phyloP scores from a whole-genome alignment of 2,888 invertebrate species.

The Orchesella flavescens region DNA sequence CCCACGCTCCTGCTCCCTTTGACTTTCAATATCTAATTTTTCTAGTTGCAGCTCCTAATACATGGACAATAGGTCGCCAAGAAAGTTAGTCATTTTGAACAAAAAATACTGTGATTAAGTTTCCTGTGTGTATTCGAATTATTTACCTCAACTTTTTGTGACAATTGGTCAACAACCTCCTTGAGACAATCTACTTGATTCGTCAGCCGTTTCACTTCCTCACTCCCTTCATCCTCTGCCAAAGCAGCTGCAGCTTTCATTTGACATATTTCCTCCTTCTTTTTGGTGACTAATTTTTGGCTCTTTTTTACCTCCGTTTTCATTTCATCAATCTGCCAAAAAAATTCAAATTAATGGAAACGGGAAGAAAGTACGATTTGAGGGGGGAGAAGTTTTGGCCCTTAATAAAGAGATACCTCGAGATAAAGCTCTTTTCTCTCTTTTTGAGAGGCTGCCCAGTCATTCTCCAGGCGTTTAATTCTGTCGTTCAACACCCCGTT shows the following conservation, averaged over 20 bases:
- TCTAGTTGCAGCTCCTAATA: slow-evolving; percentile 24
- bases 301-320: slow-evolving; percentile 37
- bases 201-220: slow-evolving; percentile 40
- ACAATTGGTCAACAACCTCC: slow-evolving; percentile 5
- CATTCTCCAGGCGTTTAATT: slow-evolving; percentile 52
- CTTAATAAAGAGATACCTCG: not conserved
- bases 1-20: not conserved
- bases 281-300: not conserved
- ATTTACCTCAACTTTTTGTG: slow-evolving; percentile 30
- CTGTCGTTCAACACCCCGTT: slow-evolving; percentile 35
- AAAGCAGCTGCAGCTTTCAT: not conserved
- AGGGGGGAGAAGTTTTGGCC: too few species aligned
- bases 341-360: too few species aligned
- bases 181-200: slow-evolving; percentile 14
- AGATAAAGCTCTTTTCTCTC: slow-evolving; percentile 43
- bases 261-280: slow-evolving; percentile 43
- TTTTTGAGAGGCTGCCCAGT: slow-evolving; percentile 35
- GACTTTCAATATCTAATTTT: slow-evolving; percentile 22
- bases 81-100: not conserved
- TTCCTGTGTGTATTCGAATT: too few species aligned
- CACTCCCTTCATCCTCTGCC: slow-evolving; percentile 24
- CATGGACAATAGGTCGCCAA: not conserved
- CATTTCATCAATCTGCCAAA: slow-evolving; percentile 32
- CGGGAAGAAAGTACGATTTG: too few species aligned
- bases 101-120: too few species aligned